phyloP scores from a whole-genome alignment of 2,888 invertebrate genomes.

The Geotrupes spiniger region DNA sequence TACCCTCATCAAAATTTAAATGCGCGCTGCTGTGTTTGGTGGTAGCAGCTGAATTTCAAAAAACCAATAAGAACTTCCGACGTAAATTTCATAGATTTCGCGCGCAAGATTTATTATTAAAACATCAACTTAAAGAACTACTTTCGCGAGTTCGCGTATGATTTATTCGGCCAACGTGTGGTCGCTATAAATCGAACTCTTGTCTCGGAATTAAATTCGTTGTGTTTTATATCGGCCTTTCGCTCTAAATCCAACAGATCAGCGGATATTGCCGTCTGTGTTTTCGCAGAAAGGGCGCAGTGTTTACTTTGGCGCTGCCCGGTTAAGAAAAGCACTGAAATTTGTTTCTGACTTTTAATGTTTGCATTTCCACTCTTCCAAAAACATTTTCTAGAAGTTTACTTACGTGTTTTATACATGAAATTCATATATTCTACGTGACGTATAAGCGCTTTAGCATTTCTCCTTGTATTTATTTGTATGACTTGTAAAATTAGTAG shows the following conservation, averaged over 20 bases:
- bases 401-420: too few relatives aligned
- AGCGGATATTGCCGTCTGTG: constrained; percentile 7
- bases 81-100: constrained; percentile 4
- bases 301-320: constrained; percentile 3
- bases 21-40: constrained; percentile 19
- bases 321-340: neutral
- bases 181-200: constrained; percentile 1
- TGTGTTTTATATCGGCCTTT: neutral
- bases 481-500: too few relatives aligned
- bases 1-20: constrained; percentile 25
- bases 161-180: constrained; percentile 1
- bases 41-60: constrained; percentile 8
- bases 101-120: constrained; percentile 5
- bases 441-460: too few relatives aligned
- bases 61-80: constrained; percentile 3
- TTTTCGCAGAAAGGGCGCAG: neutral
- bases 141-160: neutral
- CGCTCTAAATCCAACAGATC: neutral
- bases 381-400: neutral
- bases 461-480: too few relatives aligned
- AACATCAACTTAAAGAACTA: constrained; percentile 3
- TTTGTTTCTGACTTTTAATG: neutral
- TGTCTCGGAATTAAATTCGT: constrained; percentile 3
- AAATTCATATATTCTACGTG: too few relatives aligned
- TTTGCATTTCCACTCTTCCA: constrained; percentile 4